Evolutionary conservation across 2,888 invertebrate species (phyloP).

Genomic region (Agapostemon virescens): DNA sequence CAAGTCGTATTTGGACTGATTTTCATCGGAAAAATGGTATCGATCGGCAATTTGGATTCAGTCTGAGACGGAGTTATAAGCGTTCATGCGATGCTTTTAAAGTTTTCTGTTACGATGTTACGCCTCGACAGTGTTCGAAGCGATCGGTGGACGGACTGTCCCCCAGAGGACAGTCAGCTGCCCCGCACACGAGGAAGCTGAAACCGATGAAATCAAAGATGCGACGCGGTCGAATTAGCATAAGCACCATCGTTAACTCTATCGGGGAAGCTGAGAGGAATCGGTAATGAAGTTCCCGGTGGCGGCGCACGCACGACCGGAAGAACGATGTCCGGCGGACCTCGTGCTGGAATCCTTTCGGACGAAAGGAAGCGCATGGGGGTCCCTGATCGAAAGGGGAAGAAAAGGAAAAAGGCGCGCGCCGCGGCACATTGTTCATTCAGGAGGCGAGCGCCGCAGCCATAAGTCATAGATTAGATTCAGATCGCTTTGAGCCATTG

Average conservation of each 20-base stretch:
- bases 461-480: constrained; percentile 73
- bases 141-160: not conserved
- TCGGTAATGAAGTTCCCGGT: constrained; percentile 38
- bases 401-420: constrained; percentile 46
- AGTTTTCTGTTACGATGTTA: not conserved
- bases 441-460: constrained; percentile 65
- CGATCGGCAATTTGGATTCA: no score
- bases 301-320: constrained; percentile 35
- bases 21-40: not conserved
- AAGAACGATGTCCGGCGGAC: constrained; percentile 31
- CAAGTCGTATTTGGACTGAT: not conserved
- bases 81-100: not conserved
- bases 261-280: constrained; percentile 16
- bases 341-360: constrained; percentile 22
- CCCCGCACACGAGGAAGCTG: not conserved
- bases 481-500: constrained; percentile 71
- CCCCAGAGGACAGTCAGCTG: not conserved
- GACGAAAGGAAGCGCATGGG: constrained; percentile 24
- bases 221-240: not conserved
- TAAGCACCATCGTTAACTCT: constrained; percentile 19
- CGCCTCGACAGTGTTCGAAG: not conserved
- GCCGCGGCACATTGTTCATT: constrained; percentile 69
- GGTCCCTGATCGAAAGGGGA: constrained; percentile 46
- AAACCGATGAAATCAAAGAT: constrained; percentile 8
- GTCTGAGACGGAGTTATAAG: not conserved